phyloP scores from a whole-genome alignment of 2,113 vertebrate genomes.

The Calidris pugnax region DNA sequence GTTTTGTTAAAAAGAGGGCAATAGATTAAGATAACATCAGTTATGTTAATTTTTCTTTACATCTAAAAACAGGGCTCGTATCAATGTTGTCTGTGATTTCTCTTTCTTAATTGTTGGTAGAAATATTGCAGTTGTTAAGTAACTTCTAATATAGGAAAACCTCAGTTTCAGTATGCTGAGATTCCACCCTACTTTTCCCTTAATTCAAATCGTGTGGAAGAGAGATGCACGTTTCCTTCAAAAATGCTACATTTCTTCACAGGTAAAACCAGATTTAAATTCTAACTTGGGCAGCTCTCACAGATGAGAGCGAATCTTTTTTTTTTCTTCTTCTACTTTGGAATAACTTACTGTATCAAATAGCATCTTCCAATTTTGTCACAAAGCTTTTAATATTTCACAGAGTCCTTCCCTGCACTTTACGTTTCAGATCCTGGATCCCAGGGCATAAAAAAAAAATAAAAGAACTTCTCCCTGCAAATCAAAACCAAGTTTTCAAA shows the following conservation, averaged over 20 bases:
- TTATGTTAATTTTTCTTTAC: background rate
- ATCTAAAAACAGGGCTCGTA: background rate
- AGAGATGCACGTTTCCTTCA: background rate
- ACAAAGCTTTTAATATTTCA: background rate
- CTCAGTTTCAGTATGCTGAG: background rate
- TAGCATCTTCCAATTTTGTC: background rate
- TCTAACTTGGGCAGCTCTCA: background rate
- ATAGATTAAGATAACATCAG: background rate
- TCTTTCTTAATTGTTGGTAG: background rate
- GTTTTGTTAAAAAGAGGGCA: background rate
- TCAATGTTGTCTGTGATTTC: background rate
- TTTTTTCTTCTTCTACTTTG: background rate
- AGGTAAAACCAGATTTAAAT: background rate
- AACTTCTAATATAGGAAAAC: background rate
- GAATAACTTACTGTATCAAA: background rate
- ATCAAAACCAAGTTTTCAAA: background rate
- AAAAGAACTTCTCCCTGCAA: background rate
- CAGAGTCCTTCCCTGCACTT: background rate
- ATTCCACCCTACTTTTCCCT: background rate
- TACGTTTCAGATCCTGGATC: background rate
- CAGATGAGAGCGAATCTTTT: background rate
- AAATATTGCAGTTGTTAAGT: background rate
- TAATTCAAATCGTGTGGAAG: background rate
- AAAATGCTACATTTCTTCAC: background rate
- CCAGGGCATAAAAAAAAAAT: background rate